A percentile compares a stretch with the other conserved stretches of the same genome.
These are phyloP conservation scores for Taenioides sp. DNA, from an alignment of 2,797 vertebrate species.

Conservation along the genomic window DNA sequence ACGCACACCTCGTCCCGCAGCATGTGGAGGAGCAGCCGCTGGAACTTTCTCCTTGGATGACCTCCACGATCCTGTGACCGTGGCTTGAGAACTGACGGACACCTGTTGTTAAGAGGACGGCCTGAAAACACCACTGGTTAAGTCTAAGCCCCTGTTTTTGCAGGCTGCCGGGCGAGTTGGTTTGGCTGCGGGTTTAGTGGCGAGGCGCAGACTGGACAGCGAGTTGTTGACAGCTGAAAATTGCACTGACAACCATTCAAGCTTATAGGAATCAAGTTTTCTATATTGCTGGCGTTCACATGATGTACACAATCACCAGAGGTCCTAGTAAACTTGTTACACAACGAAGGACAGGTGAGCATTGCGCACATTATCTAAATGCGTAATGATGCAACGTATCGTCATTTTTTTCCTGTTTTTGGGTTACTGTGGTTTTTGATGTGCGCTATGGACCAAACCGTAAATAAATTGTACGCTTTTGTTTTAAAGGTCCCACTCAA, in stretches of 20 bases:
- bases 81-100: constrained; percentile 11
- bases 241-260: background rate
- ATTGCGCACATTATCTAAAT: background rate
- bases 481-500: constrained; percentile 82
- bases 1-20: constrained; percentile 16
- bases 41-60: constrained; percentile 73
- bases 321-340: constrained; percentile 95
- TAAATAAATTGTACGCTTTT: background rate
- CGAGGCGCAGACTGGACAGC: constrained; percentile 28
- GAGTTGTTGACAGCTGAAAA: constrained; percentile 12
- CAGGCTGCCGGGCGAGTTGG: constrained; percentile 33
- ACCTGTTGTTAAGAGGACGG: constrained; percentile 38
- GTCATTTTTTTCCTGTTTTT: constrained; percentile 7
- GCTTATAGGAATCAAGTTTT: constrained; percentile 12
- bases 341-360: constrained; percentile 89
- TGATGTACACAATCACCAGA: constrained; percentile 94
- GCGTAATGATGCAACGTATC: constrained; percentile 41
- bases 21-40: constrained; percentile 37
- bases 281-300: constrained; percentile 59
- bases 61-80: constrained; percentile 59
- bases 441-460: background rate
- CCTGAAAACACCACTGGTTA: background rate
- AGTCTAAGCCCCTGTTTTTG: constrained; percentile 8
- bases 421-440: too few relatives aligned
- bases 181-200: constrained; percentile 36